A percentile compares a stretch with the other conserved stretches of the same genome.
phyloP scores from a whole-genome alignment of 2,113 vertebrate genomes.

The Bagarius yarrelli region DNA sequence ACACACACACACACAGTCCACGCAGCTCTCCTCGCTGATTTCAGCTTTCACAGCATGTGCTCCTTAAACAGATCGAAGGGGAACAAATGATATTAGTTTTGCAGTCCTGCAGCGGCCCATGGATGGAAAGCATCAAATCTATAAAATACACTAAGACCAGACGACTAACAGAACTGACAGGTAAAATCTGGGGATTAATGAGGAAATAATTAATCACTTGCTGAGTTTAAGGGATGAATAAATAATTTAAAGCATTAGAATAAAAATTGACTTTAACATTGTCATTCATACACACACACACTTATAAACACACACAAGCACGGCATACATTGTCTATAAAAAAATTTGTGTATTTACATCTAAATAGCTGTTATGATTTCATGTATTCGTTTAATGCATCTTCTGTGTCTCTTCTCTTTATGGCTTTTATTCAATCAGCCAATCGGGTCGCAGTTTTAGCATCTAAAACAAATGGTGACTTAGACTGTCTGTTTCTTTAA shows the following conservation, averaged over 20 bases:
- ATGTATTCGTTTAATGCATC: not conserved
- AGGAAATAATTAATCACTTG: not conserved
- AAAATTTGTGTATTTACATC: not conserved
- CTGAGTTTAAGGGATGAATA: not conserved
- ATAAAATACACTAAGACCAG: not conserved
- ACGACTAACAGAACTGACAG: not conserved
- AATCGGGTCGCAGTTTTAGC: too few species aligned
- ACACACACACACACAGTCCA: conserved; percentile 5
- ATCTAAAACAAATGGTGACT: too few species aligned
- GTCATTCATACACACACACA: too few species aligned
- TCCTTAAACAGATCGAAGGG: not conserved
- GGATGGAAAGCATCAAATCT: conserved; percentile 4
- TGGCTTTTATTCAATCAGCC: not conserved
- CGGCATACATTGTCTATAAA: not conserved
- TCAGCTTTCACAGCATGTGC: not conserved
- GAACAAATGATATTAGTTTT: conserved; percentile 42
- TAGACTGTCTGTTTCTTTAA: too few species aligned
- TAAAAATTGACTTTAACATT: too few species aligned
- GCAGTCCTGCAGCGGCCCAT: conserved; percentile 27
- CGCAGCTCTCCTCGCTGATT: conserved; percentile 12
- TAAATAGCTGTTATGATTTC: too few species aligned
- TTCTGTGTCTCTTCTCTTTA: not conserved
- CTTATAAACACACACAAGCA: too few species aligned
- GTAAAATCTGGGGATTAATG: not conserved
- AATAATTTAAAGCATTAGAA: too few species aligned